These are phyloP conservation scores for Thereva nobilitata DNA, from an alignment of 2,888 invertebrate species.

Conservation along the genomic window DNA sequence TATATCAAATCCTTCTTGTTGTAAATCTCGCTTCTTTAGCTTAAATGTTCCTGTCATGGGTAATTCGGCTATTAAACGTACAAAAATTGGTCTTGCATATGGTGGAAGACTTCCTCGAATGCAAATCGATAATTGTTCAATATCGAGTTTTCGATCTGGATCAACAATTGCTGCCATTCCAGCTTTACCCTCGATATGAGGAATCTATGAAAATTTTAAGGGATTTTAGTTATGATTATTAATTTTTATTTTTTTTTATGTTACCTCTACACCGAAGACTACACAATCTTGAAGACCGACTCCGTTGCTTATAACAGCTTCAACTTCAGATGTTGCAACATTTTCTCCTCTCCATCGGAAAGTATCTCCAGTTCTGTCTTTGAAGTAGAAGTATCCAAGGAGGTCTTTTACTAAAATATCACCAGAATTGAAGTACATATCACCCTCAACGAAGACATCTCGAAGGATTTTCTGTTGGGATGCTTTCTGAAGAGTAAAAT, in stretches of 20 bases:
- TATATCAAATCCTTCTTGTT: constrained; percentile 82
- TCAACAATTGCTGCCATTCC: constrained; percentile 93
- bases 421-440: constrained; percentile 87
- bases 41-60: constrained; percentile 91
- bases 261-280: constrained; percentile 90
- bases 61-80: constrained; percentile 76
- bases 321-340: constrained; percentile 94
- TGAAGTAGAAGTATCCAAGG: constrained; percentile 91
- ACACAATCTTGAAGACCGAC: constrained; percentile 76
- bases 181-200: constrained; percentile 80
- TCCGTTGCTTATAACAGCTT: constrained; percentile 81
- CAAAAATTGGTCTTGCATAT: constrained; percentile 88
- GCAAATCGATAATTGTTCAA: constrained; percentile 65
- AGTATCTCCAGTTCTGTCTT: constrained; percentile 85
- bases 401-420: constrained; percentile 91
- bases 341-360: constrained; percentile 96
- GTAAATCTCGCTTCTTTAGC: constrained; percentile 84
- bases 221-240: constrained; percentile 9
- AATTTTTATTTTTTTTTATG: constrained; percentile 43
- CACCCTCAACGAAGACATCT: constrained; percentile 83
- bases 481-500: constrained; percentile 62
- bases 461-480: constrained; percentile 82
- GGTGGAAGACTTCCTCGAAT: constrained; percentile 74
- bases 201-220: constrained; percentile 62
- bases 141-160: constrained; percentile 64